A percentile compares a stretch with the other conserved stretches of the same genome.
Evolutionary conservation across 2,888 invertebrate species (phyloP).

Genomic region (Drosophila mettleri): DNA sequence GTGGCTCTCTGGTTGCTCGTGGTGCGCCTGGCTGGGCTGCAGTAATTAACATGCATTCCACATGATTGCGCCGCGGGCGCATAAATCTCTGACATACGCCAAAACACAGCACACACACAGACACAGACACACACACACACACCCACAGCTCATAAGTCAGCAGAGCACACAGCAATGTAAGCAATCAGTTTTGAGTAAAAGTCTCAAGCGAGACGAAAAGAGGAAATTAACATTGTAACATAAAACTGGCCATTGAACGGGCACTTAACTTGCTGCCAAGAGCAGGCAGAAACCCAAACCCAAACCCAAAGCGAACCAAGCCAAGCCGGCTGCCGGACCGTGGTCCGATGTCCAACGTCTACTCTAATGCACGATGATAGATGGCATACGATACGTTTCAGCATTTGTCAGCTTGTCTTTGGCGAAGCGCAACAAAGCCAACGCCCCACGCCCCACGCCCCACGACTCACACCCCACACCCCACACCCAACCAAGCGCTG

Average conservation of each 20-base stretch:
- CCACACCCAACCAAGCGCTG: constrained; percentile 1
- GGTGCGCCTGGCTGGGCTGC: constrained; percentile 48
- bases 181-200: constrained; percentile 75
- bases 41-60: constrained; percentile 80
- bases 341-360: constrained; percentile 43
- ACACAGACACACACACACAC: constrained; percentile 20
- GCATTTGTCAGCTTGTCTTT: constrained; percentile 81
- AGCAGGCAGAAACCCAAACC: constrained; percentile 28
- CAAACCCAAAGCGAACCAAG: too few species aligned
- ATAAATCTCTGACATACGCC: constrained; percentile 65
- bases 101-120: constrained; percentile 14
- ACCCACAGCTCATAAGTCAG: too few species aligned
- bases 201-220: constrained; percentile 55
- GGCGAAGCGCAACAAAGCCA: constrained; percentile 79
- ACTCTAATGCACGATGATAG: constrained; percentile 80
- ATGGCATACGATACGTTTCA: constrained; percentile 82
- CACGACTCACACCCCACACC: background rate
- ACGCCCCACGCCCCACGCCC: constrained; percentile 49
- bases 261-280: constrained; percentile 76
- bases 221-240: constrained; percentile 79
- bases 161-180: constrained; percentile 20
- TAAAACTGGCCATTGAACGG: constrained; percentile 81
- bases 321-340: too few species aligned
- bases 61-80: constrained; percentile 74
- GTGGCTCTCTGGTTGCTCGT: constrained; percentile 6